phyloP scores from a whole-genome alignment of 2,888 invertebrate genomes.

The Andrena bucephala region DNA sequence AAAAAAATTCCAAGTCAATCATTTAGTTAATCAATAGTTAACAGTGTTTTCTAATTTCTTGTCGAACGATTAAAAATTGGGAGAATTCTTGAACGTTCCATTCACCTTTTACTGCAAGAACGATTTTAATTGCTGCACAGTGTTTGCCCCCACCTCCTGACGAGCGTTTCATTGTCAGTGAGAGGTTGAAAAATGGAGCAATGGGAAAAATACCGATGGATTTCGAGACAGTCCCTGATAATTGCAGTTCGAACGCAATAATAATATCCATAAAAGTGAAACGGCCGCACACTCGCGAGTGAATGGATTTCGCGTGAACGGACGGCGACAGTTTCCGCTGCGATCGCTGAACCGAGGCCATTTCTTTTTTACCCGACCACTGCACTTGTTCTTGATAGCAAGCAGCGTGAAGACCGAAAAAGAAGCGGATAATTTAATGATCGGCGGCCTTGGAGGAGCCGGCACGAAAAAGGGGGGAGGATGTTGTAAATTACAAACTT shows the following conservation, averaged over 20 bases:
- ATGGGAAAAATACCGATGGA: background rate
- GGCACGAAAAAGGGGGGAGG: background rate
- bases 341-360: constrained; percentile 59
- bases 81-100: background rate
- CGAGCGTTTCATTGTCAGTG: background rate
- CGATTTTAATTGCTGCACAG: background rate
- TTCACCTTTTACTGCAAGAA: background rate
- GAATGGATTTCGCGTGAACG: constrained; percentile 62
- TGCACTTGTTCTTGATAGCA: constrained; percentile 53
- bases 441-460: constrained; percentile 21
- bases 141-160: background rate
- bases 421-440: constrained; percentile 16
- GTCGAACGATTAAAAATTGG: background rate
- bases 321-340: constrained; percentile 61
- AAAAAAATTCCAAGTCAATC: background rate
- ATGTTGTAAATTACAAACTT: constrained; percentile 31
- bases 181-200: background rate
- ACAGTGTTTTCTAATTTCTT: background rate
- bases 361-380: constrained; percentile 42
- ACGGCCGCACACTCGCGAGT: constrained; percentile 52
- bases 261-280: constrained; percentile 58
- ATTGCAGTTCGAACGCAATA: constrained; percentile 10
- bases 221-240: background rate
- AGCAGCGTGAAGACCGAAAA: constrained; percentile 27
- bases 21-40: background rate